Percentiles rank a stretch among this genome's conserved stretches.
Evolutionary conservation across 2,888 invertebrate genomes (phyloP).

Genomic region (Theretra japonica): DNA sequence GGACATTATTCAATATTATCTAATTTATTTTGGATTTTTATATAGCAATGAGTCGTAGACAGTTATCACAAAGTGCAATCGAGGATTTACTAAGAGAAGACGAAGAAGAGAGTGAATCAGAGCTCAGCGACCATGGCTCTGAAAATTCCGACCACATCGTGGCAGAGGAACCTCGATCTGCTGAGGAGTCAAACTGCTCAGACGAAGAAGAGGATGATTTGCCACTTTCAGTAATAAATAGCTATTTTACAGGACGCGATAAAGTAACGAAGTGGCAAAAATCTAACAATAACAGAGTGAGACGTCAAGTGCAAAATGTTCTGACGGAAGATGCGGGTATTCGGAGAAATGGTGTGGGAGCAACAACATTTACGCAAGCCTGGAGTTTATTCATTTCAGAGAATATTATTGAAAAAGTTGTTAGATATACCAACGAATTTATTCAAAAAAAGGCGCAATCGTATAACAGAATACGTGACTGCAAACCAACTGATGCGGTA

Average conservation of each 20-base stretch:
- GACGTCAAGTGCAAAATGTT: conserved; percentile 43
- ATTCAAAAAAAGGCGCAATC: too few species aligned
- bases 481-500: conserved; percentile 37
- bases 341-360: conserved; percentile 42
- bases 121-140: too few species aligned
- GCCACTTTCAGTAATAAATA: conserved; percentile 38
- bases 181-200: conserved; percentile 41
- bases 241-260: conserved; percentile 34
- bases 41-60: too few species aligned
- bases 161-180: conserved; percentile 34
- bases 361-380: conserved; percentile 42
- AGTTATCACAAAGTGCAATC: too few species aligned
- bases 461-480: too few species aligned
- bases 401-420: conserved; percentile 21
- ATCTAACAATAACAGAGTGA: conserved; percentile 40
- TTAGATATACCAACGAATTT: too few species aligned
- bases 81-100: too few species aligned
- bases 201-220: conserved; percentile 40
- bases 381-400: conserved; percentile 46
- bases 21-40: too few species aligned
- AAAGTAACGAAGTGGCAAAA: conserved; percentile 44
- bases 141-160: too few species aligned
- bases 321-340: conserved; percentile 42
- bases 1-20: too few species aligned
- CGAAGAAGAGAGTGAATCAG: too few species aligned